These are phyloP conservation scores for Allophyes oxyacanthae DNA, from an alignment of 2,888 invertebrate genomes.

Conservation along the genomic window DNA sequence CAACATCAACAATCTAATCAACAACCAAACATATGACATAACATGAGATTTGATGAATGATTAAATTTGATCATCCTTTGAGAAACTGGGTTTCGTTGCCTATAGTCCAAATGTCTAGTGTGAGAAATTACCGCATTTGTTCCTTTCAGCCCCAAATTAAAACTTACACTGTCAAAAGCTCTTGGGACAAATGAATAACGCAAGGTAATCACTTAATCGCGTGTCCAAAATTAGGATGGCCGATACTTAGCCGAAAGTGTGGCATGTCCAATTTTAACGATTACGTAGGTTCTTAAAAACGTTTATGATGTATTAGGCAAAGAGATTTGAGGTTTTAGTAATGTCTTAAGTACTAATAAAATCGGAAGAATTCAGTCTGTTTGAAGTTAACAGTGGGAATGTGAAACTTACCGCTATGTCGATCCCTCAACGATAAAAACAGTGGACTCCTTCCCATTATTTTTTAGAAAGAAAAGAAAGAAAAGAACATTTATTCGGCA, in stretches of 20 bases:
- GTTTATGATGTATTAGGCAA: slow-evolving; percentile 34
- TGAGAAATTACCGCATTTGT: neutral
- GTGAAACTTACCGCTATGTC: no score
- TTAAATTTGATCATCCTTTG: no score
- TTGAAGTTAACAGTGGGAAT: no score
- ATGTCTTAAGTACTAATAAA: neutral
- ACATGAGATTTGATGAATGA: no score
- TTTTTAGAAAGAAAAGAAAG: no score
- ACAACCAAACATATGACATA: no score
- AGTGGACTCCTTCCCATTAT: no score
- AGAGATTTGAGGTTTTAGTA: slow-evolving; percentile 14
- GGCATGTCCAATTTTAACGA: slow-evolving; percentile 35
- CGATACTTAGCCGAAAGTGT: slow-evolving; percentile 15
- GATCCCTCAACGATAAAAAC: no score
- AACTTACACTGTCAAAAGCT: slow-evolving; percentile 1
- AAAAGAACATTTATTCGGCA: no score
- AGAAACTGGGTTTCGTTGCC: no score
- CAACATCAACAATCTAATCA: no score
- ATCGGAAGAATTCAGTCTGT: neutral
- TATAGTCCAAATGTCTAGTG: no score
- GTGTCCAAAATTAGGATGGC: slow-evolving; percentile 28
- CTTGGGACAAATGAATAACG: slow-evolving; percentile 13
- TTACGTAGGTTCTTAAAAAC: slow-evolving; percentile 34
- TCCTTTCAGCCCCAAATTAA: neutral
- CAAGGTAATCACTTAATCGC: slow-evolving; percentile 44